Evolutionary conservation across 1,140 invertebrate genomes (phyloP), one percentile per base, ranked within the genome.

Genomic region (Drosophila seguyi): DNA sequence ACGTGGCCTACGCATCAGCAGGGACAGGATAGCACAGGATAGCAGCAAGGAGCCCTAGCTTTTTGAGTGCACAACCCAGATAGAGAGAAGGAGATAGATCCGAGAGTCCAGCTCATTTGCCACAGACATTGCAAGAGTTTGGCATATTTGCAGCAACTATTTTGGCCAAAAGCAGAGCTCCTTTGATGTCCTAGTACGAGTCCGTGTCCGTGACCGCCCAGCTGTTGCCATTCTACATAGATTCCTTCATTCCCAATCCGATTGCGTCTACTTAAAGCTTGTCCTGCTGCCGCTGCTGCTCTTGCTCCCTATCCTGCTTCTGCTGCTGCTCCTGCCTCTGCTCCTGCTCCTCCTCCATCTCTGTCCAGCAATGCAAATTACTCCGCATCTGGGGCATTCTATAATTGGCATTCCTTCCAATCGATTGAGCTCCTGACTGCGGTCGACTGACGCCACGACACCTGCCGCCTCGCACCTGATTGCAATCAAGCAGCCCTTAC

Each of bases 331-430:
- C 1, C 14, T 18, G n/a, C n/a, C n/a, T n/a, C n/a, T 13, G 18
- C 36, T 20, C 4, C 18, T 20, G 7, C 6, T 45, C 1, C 14
- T 18, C 6, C 14, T 25, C 13, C 29, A 3, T 25, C 34, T 50
- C 63, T 45, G 66, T 31, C 22, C 39, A 18, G 22, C 29, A 34
- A 72, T 41, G 42, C 65, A 58, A 72, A 72, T 72, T 58, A 42
- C 52, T 58, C 7, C 5, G 52, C 52, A 65, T 29, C 65, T 65
- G 25, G 60, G 44, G 27, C 42, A 22, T 44, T 39, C 66, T 42
- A 36, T 71, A 72, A 59, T 59, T 72, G 68, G 53, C 69, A 73
- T 72, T 72, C 36, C 69, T 22, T 72, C 14, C 69, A 31, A 45
- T 50, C 55, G 52, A 50, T 42, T 59, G 68, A 27, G 6, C 6